phyloP scores from a whole-genome alignment of 2,113 vertebrate species.

The Pavo muticus region DNA sequence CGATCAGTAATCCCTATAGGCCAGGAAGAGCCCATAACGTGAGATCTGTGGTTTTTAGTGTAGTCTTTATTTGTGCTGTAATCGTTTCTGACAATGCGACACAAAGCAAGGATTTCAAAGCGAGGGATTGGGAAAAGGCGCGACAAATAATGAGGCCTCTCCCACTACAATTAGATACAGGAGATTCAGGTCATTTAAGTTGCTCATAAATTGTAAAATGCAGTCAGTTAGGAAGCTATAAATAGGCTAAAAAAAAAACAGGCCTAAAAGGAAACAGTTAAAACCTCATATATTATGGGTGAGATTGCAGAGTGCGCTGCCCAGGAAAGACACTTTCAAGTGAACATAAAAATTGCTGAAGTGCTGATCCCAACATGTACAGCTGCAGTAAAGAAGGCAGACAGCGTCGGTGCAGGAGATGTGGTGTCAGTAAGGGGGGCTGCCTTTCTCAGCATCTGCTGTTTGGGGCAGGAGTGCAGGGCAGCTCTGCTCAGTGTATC shows the following conservation, averaged over 20 bases:
- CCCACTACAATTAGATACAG: background rate
- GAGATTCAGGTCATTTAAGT: conserved; percentile 4
- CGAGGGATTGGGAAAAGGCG: background rate
- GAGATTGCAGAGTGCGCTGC: background rate
- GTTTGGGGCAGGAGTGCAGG: background rate
- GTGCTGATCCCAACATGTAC: conserved; percentile 10
- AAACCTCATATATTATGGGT: background rate
- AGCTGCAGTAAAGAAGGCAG: conserved; percentile 23
- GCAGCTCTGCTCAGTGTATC: conserved; percentile 41
- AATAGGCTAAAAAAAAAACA: background rate
- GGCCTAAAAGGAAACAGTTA: background rate
- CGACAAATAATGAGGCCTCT: conserved; percentile 18
- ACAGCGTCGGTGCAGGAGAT: background rate
- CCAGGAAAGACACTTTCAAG: conserved; percentile 47
- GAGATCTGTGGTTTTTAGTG: background rate
- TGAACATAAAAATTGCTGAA: conserved; percentile 44
- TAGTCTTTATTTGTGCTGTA: fast-evolving
- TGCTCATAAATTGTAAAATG: conserved; percentile 22
- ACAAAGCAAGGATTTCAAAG: background rate
- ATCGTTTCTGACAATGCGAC: background rate
- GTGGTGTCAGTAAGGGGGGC: conserved; percentile 25
- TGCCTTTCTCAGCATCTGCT: conserved; percentile 3
- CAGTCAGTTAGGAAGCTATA: conserved; percentile 34
- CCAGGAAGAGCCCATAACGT: background rate
- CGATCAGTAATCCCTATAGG: background rate